A percentile compares a stretch with the other conserved stretches of the same genome.
These are phyloP conservation scores for Drosophila fungiperda DNA, from an alignment of 2,888 invertebrate species.

Conservation along the genomic window DNA sequence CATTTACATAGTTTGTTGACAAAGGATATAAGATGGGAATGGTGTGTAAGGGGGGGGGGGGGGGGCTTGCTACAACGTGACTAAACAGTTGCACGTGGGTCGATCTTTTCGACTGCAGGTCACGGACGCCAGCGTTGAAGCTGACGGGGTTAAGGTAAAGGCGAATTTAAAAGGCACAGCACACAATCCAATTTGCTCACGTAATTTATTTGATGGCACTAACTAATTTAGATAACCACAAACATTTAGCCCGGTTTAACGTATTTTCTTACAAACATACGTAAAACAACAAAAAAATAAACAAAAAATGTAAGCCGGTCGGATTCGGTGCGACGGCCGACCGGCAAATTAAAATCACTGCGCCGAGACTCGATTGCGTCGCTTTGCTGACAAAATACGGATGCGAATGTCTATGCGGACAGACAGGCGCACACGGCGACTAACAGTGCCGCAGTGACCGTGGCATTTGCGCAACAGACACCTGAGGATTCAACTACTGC, in stretches of 20 bases:
- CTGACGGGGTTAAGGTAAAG: constrained; percentile 9
- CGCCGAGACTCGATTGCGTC: not conserved
- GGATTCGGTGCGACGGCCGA: constrained; percentile 10
- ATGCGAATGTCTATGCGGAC: constrained; percentile 36
- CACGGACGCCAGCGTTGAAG: constrained; percentile 52
- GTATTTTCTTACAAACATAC: constrained; percentile 47
- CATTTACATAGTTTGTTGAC: constrained; percentile 7
- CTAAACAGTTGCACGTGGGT: constrained; percentile 36
- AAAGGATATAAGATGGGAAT: not conserved
- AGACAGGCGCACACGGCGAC: constrained; percentile 65
- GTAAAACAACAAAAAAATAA: constrained; percentile 1
- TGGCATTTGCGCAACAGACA: constrained; percentile 69
- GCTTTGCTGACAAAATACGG: constrained; percentile 15
- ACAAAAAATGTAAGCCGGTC: not conserved
- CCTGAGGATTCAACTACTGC: constrained; percentile 64
- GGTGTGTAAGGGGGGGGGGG: not conserved
- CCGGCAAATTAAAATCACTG: constrained; percentile 25
- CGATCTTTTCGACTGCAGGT: constrained; percentile 62
- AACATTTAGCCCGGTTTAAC: constrained; percentile 51
- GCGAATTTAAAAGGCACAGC: constrained; percentile 11
- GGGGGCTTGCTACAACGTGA: constrained; percentile 50
- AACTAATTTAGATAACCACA: constrained; percentile 53
- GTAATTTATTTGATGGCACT: constrained; percentile 65
- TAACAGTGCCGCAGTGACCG: constrained; percentile 60
- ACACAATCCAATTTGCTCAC: constrained; percentile 63